phyloP scores from a whole-genome alignment of 1,140 invertebrate genomes.

The Bombus polaris region DNA sequence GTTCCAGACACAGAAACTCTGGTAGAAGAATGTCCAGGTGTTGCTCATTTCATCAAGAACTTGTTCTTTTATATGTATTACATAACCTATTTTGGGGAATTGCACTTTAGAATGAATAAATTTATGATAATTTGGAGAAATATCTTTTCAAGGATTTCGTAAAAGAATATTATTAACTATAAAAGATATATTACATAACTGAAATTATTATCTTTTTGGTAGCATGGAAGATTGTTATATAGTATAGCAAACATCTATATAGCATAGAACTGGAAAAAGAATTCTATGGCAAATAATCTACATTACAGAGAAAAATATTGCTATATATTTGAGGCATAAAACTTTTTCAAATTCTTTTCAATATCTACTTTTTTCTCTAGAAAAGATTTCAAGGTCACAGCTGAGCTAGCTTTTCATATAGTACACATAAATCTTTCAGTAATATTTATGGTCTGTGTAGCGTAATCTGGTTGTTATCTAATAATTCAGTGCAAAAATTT shows the following conservation, averaged over 20 bases:
- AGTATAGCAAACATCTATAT: background rate
- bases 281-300: too few relatives aligned
- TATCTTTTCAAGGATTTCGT: background rate
- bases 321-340: background rate
- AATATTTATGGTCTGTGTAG: background rate
- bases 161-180: background rate
- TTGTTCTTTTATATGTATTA: too few relatives aligned
- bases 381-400: background rate
- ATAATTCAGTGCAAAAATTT: background rate
- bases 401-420: background rate
- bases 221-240: background rate
- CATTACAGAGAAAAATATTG: background rate
- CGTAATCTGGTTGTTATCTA: too few relatives aligned
- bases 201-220: background rate
- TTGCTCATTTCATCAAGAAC: background rate
- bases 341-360: background rate
- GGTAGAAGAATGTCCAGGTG: background rate
- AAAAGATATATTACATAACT: background rate
- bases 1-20: constrained; percentile 12
- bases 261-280: too few relatives aligned
- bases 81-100: background rate
- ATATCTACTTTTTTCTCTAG: background rate
- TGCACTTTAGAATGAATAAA: too few relatives aligned
- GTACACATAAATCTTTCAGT: background rate
- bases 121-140: background rate